Base-by-base conservation (phyloP, 2,113 vertebrate species). In the Seriola dumerili region DNA sequence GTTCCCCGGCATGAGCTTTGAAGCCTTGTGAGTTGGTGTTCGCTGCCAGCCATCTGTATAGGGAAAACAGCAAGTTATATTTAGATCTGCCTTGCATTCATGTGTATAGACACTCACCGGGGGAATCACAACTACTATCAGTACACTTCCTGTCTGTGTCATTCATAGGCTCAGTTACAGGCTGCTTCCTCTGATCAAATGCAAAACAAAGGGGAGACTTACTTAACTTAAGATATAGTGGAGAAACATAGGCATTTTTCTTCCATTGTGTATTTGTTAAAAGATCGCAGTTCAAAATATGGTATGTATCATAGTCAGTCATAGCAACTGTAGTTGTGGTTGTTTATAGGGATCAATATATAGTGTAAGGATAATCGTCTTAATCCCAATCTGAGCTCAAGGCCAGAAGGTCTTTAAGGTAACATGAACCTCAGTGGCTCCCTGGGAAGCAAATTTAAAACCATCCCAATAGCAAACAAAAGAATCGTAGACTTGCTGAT, bases 21-120 rank as follows among this genome's bases (percentile, higher is more conserved):
- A 91, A 85, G 78, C 77, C 55, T 68, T 82, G 73, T 55, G 70
- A 79, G 63, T 55, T 50, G 69, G 61, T 68, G 76, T 72, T 75
- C 16, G 2, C 78, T 86, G 73, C 79, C 71, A 88, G 84, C 81
- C 82, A 81, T 83, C 78, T 84, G 81, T 83, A 84, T 63, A 59
- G 72, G 55, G 21, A 83, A 78, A 50, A n/a, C 11, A 84, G 70
- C 1, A 0, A 36, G 66, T 78, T 90, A 87, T 88, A 85, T 86
- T 90, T 83, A 83, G 70, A 78, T 78, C 32, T 62, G 54, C 64
- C 72, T 81, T 32, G 21, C 44, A 70, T 84, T 84, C 76, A 52
- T 78, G 80, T 85, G 86, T 42, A 42, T 40, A 81, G 65, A 68
- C 48, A 38, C 61, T 64, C 66, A 73, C 63, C 59, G 19, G 55